Evolutionary conservation across 2,113 vertebrate genomes (phyloP).

Genomic region (Epinephelus lanceolatus): DNA sequence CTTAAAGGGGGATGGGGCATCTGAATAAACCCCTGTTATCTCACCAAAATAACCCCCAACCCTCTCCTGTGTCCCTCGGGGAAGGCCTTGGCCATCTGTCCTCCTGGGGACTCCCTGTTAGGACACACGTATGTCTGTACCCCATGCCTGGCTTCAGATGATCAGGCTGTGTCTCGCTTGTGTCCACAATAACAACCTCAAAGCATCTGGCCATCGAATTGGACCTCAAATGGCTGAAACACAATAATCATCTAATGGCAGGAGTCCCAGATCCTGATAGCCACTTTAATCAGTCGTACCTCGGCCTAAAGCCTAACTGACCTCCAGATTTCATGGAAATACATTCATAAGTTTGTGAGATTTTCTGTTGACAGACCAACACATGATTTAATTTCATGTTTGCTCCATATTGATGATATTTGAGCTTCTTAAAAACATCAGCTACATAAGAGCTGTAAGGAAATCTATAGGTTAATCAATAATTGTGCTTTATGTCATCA

Average conservation of each 20-base stretch:
- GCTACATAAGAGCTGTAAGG: neutral
- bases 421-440: constrained; percentile 10
- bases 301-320: constrained; percentile 29
- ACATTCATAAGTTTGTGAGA: constrained; percentile 18
- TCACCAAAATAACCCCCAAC: constrained; percentile 18
- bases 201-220: constrained; percentile 43
- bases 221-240: constrained; percentile 24
- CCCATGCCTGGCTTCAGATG: neutral
- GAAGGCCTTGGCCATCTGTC: constrained; percentile 57
- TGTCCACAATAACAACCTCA: constrained; percentile 14
- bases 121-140: neutral
- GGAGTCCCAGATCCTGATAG: constrained; percentile 44
- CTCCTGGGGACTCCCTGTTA: constrained; percentile 30
- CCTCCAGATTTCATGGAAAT: constrained; percentile 32
- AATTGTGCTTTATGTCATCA: constrained; percentile 1
- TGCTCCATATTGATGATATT: neutral
- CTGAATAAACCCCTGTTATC: constrained; percentile 31
- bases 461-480: neutral
- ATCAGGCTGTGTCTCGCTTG: neutral
- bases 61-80: constrained; percentile 22
- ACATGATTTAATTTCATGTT: neutral
- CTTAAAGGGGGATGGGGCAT: neutral
- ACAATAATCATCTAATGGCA: constrained; percentile 63
- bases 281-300: constrained; percentile 46
- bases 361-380: constrained; percentile 27